Evolutionary conservation across 2,888 invertebrate genomes (phyloP), one percentile per base, ranked within the genome.

Genomic region (Acleris laterana): DNA sequence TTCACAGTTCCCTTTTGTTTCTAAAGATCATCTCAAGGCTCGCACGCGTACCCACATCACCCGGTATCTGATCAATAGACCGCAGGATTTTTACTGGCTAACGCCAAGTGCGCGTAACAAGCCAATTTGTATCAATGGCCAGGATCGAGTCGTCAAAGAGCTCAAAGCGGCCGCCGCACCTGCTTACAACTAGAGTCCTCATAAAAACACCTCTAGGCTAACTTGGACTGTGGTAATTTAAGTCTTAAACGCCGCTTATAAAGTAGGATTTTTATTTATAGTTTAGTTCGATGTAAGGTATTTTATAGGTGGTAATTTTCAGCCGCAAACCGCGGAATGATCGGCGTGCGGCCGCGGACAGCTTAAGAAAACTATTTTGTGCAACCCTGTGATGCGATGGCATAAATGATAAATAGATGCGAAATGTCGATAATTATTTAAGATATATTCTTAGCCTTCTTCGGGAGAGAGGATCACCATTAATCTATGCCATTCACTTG

Each of bases 321-420:
- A 87, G 86, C 80, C 85, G 81, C 83, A 80, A 86, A 89, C 89
- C 88, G 85, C 89, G 80, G 86, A 85, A 89, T 89, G 84, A 74
- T 72, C 73, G 76, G 83, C 81, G 80, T 77, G 75, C 77, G 80
- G 77, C 77, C 77, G 74, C 69, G 72, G 32, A 72, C 71, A 70
- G 72, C 72, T 72, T 74, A 76, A 75, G 72, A 73, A 73, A 73
- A 74, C 72, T 71, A 76, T 77, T 77, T 80, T 74, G 46, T 66
- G 62, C 65, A 49, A 65, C 53, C 50, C 60, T 60, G 46, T 66
- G 57, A 66, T 57, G 51, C 57, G 55, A 50, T 61, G 55, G 6
- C 13, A 57, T 44, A 25, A 57, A 28, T 50, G 46, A 46, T 46
- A 63, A 50, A 58, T 63, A 58, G 42, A 51, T 58, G 51, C 57